These are phyloP conservation scores for Oconnorella tubifera DNA, from an alignment of 2,888 invertebrate genomes.

Conservation along the genomic window DNA sequence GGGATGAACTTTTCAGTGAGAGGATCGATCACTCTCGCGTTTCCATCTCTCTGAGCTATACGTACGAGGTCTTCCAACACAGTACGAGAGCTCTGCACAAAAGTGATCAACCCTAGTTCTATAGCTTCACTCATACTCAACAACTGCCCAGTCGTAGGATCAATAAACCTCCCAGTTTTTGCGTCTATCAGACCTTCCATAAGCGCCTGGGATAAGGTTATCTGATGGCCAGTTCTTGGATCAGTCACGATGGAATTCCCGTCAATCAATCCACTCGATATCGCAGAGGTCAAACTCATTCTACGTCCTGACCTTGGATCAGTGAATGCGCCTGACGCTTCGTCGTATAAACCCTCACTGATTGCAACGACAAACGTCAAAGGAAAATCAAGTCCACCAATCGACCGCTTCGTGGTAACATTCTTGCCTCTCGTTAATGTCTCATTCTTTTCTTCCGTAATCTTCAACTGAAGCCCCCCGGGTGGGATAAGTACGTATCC, in stretches of 20 bases:
- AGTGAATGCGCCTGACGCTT: conserved; percentile 52
- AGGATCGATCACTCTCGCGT: conserved; percentile 59
- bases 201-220: conserved; percentile 62
- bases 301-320: conserved; percentile 72
- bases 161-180: conserved; percentile 57
- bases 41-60: conserved; percentile 14
- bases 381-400: conserved; percentile 12
- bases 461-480: conserved; percentile 26
- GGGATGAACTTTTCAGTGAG: conserved; percentile 70
- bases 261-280: conserved; percentile 19
- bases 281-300: conserved; percentile 61
- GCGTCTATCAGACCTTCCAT: conserved; percentile 74
- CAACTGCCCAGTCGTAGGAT: conserved; percentile 65
- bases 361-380: conserved; percentile 21
- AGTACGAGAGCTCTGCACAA: conserved; percentile 13
- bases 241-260: conserved; percentile 21
- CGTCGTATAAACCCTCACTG: conserved; percentile 60
- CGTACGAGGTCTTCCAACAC: not conserved
- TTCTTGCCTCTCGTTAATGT: not conserved
- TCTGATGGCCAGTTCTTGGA: conserved; percentile 15
- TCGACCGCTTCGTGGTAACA: not conserved
- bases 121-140: conserved; percentile 78
- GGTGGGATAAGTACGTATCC: conserved; percentile 35
- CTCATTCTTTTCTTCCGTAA: conserved; percentile 25
- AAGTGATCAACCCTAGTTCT: conserved; percentile 40